Evolutionary conservation across 2,888 invertebrate genomes (phyloP), one percentile per base, ranked within the genome.

Genomic region (Lagria hirta): DNA sequence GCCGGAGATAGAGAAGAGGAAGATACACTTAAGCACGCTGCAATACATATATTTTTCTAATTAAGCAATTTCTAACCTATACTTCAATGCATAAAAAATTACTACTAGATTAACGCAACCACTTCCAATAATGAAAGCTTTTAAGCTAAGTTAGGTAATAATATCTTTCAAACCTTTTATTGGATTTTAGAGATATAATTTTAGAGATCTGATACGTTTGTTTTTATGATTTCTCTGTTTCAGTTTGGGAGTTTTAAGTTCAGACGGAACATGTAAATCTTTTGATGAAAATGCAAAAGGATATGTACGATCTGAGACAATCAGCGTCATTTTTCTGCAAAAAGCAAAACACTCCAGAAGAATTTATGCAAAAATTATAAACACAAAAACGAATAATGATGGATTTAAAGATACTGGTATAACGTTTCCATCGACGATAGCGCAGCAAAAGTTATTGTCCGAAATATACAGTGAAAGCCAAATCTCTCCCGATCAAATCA

Each of bases 261-360:
- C 80, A 0, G 87, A 93, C 50, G 95, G 96, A 0, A 79, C 79
- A 28, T 95, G 94, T 71, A 89, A 90, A 62, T 84, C 88, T 26
- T 95, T 97, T 65, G 96, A 96, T 70, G 83, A 83, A 51, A 77
- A 80, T 32, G 88, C 85, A 11, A 79, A 83, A 57, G 91, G 91
- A 0, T 91, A 90, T 58, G 84, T 82, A 0, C 79, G 90, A 2
- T 83, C 88, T 10, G 91, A 91, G 68, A 82, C 86, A 1, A 74
- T 88, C 4, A 80, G 79, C 2, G 81, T 82, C 0, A 62, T 84
- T 21, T 82, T 83, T 57, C 63, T 91, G 12, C 89, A 91, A 66
- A 85, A 81, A 53, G 78, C 65, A 1, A 60, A 64, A 28, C 59
- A 65, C 40, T 73, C 77, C 1, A 71, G 64, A 36, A 59, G 78